phyloP scores from a whole-genome alignment of 2,113 vertebrate species.

The Grammomys dolichurus region DNA sequence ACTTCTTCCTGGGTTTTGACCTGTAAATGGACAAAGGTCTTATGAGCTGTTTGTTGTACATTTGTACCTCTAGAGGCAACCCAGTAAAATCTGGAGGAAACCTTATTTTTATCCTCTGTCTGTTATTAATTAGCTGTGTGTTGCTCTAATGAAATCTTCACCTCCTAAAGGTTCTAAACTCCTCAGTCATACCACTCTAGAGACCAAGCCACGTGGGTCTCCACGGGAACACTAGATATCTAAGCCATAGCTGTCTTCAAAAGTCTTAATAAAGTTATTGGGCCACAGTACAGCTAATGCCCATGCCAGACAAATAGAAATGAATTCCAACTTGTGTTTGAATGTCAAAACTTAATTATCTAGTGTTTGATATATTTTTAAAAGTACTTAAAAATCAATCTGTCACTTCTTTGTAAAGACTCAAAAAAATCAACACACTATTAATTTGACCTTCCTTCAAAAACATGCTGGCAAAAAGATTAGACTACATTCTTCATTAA shows the following conservation, averaged over 20 bases:
- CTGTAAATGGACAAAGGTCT: neutral
- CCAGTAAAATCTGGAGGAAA: conserved; percentile 1
- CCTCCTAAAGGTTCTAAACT: neutral
- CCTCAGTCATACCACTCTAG: neutral
- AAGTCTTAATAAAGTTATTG: neutral
- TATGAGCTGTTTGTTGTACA: neutral
- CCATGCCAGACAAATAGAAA: conserved; percentile 35
- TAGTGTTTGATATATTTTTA: conserved; percentile 49
- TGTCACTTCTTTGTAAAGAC: conserved; percentile 63
- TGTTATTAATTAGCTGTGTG: neutral
- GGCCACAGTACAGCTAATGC: neutral
- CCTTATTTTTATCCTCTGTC: neutral
- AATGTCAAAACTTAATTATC: conserved; percentile 64
- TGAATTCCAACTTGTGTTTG: conserved; percentile 52
- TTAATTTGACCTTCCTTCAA: conserved; percentile 62
- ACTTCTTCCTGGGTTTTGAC: conserved; percentile 11
- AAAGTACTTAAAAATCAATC: conserved; percentile 59
- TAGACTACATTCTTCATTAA: conserved; percentile 28
- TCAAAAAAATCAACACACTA: conserved; percentile 45
- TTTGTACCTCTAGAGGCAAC: neutral
- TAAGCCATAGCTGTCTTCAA: neutral
- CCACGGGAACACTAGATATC: neutral
- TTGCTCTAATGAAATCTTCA: neutral
- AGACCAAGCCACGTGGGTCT: neutral
- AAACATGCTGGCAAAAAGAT: conserved; percentile 28